Base-by-base conservation (phyloP, 2,797 vertebrate species). In the Macrochelys suwanniensis region DNA sequence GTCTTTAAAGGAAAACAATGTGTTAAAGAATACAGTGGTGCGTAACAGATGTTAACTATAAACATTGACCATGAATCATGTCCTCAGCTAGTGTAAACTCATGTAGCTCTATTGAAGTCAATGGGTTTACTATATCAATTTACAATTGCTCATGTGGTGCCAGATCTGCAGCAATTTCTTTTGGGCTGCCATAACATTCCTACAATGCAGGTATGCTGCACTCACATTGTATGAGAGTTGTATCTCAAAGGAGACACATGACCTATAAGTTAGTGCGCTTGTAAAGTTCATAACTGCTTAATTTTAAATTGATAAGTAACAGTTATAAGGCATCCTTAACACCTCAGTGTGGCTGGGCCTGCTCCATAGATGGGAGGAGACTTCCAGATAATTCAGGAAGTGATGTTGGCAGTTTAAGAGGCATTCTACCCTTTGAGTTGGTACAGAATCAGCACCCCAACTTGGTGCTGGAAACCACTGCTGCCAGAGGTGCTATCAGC, bases 301-400 rank as follows among this genome's bases (percentile, higher is more conserved):
- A 33, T 87, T 89, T 91, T 28, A 42, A 85, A 87, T 53, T 78
- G 3, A 90, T 86, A 89, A 82, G 31, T 53, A 80, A 87, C 93
- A 89, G 28, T 33, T 28, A 17, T 42, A 9, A 92, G 37, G 57
- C 53, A 85, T 0, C 17, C 61, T 80, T 25, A 82, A 33, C 23
- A 84, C 87, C 13, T 28, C 12, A 5, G 45, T 6, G 78, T 0
- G 28, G 4, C 12, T 80, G 31, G 10, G 87, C 19, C 87, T 85
- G 74, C 19, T 82, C 54, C 15, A 53, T 7, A 65, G 1, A 85
- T 5, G 11, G 11, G 2, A 45, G 1, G 3, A 77, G 11, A 89
- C 90, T 87, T 78, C 31, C 23, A 65, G 23, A 31, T 0, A 47
- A 61, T 49, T 85, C 23, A 91, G 26, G 71, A 74, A 74, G 50